phyloP scores from a whole-genome alignment of 2,797 vertebrate species.

The Hemitrygon akajei region DNA sequence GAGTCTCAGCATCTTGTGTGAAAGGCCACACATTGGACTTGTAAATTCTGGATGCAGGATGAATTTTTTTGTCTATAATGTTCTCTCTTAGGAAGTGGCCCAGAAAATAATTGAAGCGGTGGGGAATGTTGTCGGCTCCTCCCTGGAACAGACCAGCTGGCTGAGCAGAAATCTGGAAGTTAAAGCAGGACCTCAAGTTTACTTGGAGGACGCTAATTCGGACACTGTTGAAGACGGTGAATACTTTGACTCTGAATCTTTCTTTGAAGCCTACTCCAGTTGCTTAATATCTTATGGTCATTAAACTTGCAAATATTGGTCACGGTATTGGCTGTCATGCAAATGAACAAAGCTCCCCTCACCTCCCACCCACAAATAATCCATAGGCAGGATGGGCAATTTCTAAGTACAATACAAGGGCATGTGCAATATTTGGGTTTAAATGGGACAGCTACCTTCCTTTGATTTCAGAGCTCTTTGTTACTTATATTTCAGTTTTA shows the following conservation, averaged over 20 bases:
- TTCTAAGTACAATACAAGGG: too few relatives aligned
- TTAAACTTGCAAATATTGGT: background rate
- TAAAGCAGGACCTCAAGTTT: constrained; percentile 87
- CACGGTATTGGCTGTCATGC: too few relatives aligned
- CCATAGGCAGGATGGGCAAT: too few relatives aligned
- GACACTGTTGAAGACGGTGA: constrained; percentile 70
- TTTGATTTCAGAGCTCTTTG: too few relatives aligned
- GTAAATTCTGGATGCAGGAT: background rate
- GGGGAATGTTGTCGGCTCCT: constrained; percentile 84
- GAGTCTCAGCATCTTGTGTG: constrained; percentile 29
- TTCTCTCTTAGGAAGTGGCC: constrained; percentile 76
- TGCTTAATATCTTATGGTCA: background rate
- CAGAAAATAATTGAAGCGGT: constrained; percentile 87
- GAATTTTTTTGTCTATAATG: background rate
- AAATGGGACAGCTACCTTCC: too few relatives aligned
- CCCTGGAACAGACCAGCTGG: constrained; percentile 96
- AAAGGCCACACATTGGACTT: background rate
- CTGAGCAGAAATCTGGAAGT: constrained; percentile 92
- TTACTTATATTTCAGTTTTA: too few relatives aligned
- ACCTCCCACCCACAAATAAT: too few relatives aligned
- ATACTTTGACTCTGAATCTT: background rate
- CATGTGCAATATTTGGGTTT: too few relatives aligned
- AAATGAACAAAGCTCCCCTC: too few relatives aligned
- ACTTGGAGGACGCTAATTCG: constrained; percentile 65
- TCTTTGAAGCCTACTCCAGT: background rate